Evolutionary conservation across 2,797 vertebrate genomes (phyloP).

Genomic region (Typhlichthys eigenmanni): DNA sequence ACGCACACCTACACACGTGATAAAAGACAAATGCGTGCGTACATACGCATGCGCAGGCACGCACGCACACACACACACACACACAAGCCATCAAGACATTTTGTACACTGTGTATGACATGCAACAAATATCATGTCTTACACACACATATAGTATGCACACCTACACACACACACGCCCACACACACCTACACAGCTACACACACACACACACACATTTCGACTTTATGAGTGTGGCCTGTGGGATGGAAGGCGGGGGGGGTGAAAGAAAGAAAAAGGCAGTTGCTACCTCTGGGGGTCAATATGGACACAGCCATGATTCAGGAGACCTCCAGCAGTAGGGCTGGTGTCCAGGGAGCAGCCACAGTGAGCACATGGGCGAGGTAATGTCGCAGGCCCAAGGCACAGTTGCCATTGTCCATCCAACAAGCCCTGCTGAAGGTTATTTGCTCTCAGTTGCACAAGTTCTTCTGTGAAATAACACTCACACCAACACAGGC

Average conservation of each 20-base stretch:
- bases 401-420: constrained; percentile 41
- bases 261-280: constrained; percentile 51
- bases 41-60: background rate
- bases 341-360: constrained; percentile 54
- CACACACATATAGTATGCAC: background rate
- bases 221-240: constrained; percentile 47
- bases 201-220: background rate
- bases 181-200: background rate
- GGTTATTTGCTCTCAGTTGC: constrained; percentile 30
- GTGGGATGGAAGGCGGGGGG: constrained; percentile 37
- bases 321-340: constrained; percentile 63
- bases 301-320: constrained; percentile 63
- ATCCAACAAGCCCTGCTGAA: constrained; percentile 42
- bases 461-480: constrained; percentile 32
- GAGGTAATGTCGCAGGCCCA: constrained; percentile 48
- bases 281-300: constrained; percentile 62
- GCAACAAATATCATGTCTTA: background rate
- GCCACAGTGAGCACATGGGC: constrained; percentile 60
- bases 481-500: background rate
- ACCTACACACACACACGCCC: background rate
- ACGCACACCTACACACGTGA: constrained; percentile 1
- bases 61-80: background rate
- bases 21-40: background rate
- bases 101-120: background rate
- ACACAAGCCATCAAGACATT: background rate